Conservation (phyloP, 53 echinoderm and acorn worm species). For the Hippasteria phrygiana region DNA sequence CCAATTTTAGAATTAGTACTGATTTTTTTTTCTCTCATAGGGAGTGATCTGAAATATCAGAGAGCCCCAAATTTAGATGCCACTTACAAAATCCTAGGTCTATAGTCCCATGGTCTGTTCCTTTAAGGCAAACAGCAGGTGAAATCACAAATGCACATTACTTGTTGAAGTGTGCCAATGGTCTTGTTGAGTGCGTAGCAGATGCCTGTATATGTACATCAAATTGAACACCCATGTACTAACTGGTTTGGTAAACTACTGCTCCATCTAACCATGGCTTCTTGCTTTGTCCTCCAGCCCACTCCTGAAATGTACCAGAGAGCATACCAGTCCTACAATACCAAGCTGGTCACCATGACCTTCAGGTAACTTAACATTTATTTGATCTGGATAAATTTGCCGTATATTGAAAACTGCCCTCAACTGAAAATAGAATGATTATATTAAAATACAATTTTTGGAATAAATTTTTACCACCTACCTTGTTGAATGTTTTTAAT, state of each 20-base stretch:
- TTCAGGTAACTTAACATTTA: constrained; percentile 71
- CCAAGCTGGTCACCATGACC: constrained; percentile 82
- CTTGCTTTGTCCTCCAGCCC: constrained; percentile 65
- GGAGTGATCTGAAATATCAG: too few relatives aligned
- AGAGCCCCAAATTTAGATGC: too few relatives aligned
- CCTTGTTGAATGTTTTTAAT: neutral
- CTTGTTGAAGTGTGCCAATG: neutral
- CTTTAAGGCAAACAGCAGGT: constrained; percentile 11
- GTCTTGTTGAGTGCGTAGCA: neutral
- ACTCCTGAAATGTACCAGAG: constrained; percentile 87
- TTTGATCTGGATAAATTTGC: neutral
- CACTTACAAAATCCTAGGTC: too few relatives aligned
- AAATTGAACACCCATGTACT: neutral
- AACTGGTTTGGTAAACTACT: too few relatives aligned
- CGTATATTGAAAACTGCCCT: too few relatives aligned
- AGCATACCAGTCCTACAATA: constrained; percentile 91
- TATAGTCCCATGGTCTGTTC: too few relatives aligned
- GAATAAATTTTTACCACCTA: neutral
- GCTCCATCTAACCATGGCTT: neutral
- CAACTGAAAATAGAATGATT: too few relatives aligned
- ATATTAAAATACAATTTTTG: too few relatives aligned
- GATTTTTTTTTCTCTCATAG: too few relatives aligned
- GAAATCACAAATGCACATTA: neutral
- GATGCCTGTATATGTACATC: neutral
- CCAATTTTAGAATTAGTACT: too few relatives aligned